Conservation (phyloP, 30 jellyfish, hydroid and myxozoan species). For the Turritopsis rubra region DNA sequence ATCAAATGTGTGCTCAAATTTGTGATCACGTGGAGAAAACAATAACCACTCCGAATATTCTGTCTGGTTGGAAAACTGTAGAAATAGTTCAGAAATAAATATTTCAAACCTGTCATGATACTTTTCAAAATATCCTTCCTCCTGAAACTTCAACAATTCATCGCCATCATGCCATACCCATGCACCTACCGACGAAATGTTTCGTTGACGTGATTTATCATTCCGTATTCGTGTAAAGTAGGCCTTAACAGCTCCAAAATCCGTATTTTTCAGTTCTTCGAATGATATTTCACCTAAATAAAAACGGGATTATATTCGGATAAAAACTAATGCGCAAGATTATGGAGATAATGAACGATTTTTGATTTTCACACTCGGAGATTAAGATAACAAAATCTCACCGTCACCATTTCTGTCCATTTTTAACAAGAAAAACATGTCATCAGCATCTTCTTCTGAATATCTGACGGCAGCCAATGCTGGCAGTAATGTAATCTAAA, state of each 20-base stretch:
- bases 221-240: constrained; percentile 37
- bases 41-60: too few relatives aligned
- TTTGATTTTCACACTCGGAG: too few relatives aligned
- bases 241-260: constrained; percentile 40
- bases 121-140: constrained; percentile 65
- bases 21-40: too few relatives aligned
- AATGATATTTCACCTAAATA: constrained; percentile 51
- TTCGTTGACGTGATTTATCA: constrained; percentile 43
- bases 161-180: constrained; percentile 97
- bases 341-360: too few relatives aligned
- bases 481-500: constrained; percentile 62
- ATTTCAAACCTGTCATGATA: constrained; percentile 72
- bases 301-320: neutral
- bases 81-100: too few relatives aligned
- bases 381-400: too few relatives aligned
- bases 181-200: constrained; percentile 37
- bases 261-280: constrained; percentile 66
- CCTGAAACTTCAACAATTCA: constrained; percentile 57
- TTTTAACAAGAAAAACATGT: constrained; percentile 70
- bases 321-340: too few relatives aligned
- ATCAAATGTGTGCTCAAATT: too few relatives aligned
- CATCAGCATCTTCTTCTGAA: constrained; percentile 59
- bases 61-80: too few relatives aligned
- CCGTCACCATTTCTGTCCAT: constrained; percentile 77
- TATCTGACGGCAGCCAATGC: constrained; percentile 37